Evolutionary conservation across 2,888 invertebrate species (phyloP), one percentile per base, ranked within the genome.

Genomic region (Calameuta idolon): DNA sequence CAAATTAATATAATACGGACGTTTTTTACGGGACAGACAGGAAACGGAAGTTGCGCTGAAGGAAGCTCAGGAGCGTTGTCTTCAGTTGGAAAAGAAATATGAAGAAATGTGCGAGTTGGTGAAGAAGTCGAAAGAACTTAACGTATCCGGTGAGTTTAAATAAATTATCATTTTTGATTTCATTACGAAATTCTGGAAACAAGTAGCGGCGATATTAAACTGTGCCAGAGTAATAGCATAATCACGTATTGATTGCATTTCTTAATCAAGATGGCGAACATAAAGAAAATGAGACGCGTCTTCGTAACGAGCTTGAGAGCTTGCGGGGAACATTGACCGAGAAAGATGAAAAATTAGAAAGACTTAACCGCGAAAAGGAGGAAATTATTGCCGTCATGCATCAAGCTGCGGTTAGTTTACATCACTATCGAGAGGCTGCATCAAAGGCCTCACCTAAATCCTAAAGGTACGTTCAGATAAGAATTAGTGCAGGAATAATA

Each of bases 281-380:
- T 30, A 81, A 87, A 15, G 92, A 93, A 69, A 92, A 92, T 82
- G 93, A 93, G 87, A 92, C 92, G 0, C 92, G 92, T 74, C 87
- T 93, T 80, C 93, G 92, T 92, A 92, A 92, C 84, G 93, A 94
- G 78, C 88, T 93, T 23, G 92, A 93, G 86, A 88, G 86, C 30
- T 90, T 92, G 0, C 88, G 91, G 73, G 84, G 86, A 9, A 89
- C 91, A 0, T 83, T 93, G 35, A 86, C 89, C 1, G 89, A 89
- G 11, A 91, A 92, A 2, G 92, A 92, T 80, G 92, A 93, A 78
- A 92, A 92, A 77, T 84, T 93, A 5, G 86, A 89, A 1, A 91
- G 92, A 80, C 89, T 93, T 81, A 90, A 92, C 73, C 90, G 90
- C 5, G 93, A 94, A 78, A 94, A 93, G 81, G 93, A 93, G 23